These are phyloP conservation scores for Stichodactyla helianthus DNA, from an alignment of 64 coral and sea anemone genomes.

Conservation along the genomic window DNA sequence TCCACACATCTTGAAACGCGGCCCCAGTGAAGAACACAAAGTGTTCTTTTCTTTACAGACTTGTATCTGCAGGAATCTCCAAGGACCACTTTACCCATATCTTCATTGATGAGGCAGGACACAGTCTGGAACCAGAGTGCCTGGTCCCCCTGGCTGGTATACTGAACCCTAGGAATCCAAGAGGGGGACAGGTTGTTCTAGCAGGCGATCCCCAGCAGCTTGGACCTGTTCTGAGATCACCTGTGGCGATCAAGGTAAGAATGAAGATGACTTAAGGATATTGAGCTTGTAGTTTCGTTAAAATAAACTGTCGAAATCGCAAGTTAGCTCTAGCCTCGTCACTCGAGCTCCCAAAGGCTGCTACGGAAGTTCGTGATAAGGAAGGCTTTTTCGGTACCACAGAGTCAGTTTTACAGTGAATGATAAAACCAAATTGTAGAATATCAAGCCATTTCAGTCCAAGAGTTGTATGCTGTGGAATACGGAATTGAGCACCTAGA, in stretches of 20 bases:
- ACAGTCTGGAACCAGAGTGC: slow-evolving; percentile 63
- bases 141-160: slow-evolving; percentile 67
- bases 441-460: no score
- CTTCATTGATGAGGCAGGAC: slow-evolving; percentile 82
- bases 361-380: no score
- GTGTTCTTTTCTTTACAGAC: slow-evolving; percentile 9
- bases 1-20: no score
- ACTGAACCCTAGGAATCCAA: slow-evolving; percentile 43
- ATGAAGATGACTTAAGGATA: background rate
- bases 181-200: slow-evolving; percentile 64
- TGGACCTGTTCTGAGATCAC: slow-evolving; percentile 69
- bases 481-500: no score
- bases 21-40: no score
- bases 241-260: slow-evolving; percentile 66
- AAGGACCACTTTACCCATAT: slow-evolving; percentile 68
- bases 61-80: slow-evolving; percentile 49
- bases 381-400: no score
- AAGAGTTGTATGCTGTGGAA: no score
- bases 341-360: no score
- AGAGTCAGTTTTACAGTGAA: no score
- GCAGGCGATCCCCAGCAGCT: slow-evolving; percentile 79
- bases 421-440: no score
- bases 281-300: background rate
- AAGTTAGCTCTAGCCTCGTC: no score
- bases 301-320: no score